These are phyloP conservation scores for Bombus confusus DNA, from an alignment of 1,140 invertebrate genomes.

Conservation along the genomic window DNA sequence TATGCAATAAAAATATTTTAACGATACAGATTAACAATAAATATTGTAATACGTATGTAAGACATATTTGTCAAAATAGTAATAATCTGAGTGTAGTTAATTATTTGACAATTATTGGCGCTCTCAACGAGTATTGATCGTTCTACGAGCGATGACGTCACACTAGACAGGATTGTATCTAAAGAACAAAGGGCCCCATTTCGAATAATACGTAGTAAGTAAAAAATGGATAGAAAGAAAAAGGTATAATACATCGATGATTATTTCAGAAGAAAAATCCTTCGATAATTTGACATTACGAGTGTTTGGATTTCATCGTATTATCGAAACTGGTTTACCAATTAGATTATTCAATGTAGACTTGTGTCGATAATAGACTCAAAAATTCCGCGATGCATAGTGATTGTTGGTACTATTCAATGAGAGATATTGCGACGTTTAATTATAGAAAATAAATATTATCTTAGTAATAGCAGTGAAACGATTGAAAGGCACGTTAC, in stretches of 20 bases:
- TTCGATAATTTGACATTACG: not conserved
- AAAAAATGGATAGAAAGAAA: not conserved
- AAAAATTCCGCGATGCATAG: not conserved
- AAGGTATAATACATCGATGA: not conserved
- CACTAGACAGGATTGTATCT: conserved; percentile 50
- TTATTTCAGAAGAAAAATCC: not conserved
- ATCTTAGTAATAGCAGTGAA: not conserved
- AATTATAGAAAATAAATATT: not conserved
- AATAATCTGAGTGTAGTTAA: conserved; percentile 2
- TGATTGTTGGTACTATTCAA: not conserved
- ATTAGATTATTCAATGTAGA: not conserved
- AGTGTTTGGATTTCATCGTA: not conserved
- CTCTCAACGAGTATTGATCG: conserved; percentile 78
- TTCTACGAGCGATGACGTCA: conserved; percentile 77
- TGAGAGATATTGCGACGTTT: not conserved
- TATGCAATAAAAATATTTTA: not conserved
- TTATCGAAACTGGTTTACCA: not conserved
- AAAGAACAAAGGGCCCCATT: conserved; percentile 17
- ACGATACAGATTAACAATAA: not conserved
- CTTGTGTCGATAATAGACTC: not conserved
- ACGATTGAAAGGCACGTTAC: not conserved
- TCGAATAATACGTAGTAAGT: not conserved
- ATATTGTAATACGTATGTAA: no score
- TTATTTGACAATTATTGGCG: conserved; percentile 64
- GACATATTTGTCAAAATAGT: not conserved